Evolutionary conservation across 2,797 vertebrate species (phyloP), one percentile per base, ranked within the genome.

Genomic region (Betta splendens): DNA sequence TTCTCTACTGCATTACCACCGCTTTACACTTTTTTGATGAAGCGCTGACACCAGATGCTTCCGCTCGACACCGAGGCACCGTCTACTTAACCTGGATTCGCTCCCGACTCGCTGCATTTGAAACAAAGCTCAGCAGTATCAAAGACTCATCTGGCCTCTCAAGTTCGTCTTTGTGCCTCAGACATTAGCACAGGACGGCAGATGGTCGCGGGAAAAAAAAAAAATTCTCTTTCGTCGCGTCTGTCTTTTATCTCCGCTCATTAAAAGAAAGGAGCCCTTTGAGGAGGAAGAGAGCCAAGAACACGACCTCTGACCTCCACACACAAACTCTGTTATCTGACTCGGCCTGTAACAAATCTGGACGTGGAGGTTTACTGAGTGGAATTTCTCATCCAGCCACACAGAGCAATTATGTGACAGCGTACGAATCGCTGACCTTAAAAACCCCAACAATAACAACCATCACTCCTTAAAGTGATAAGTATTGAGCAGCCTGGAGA

Each of bases 181-280:
- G 28, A 43, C 25, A 33, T 17, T 66, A 67, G 52, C 42, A 51
- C 20, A 21, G 62, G 62, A 80, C 43, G 45, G 35, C 66, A 80
- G 64, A 77, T 64, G 74, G 71, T 49, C 52, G 64, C 46, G n/a
- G n/a, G n/a, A n/a, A n/a, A n/a, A n/a, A n/a, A n/a, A 63, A 69
- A 72, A 31, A 50, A 60, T 9, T 11, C 25, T 45, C 21, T 75
- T 76, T 69, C 33, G 64, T 52, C 79, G 72, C 59, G 32, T 35
- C 15, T 13, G 22, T n/a, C 57, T 86, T 84, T 86, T 58, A 80
- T 89, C 81, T 83, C 21, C 2, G 16, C 69, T 85, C 73, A 80
- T 84, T 78, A 72, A 81, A 79, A 35, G 38, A 64, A 71, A 51
- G n/a, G 15, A 46, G 21, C 22, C 56, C 22, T 68, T 54, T 63